Conservation (phyloP, 1,140 invertebrate species). For the Telenomus remus region DNA sequence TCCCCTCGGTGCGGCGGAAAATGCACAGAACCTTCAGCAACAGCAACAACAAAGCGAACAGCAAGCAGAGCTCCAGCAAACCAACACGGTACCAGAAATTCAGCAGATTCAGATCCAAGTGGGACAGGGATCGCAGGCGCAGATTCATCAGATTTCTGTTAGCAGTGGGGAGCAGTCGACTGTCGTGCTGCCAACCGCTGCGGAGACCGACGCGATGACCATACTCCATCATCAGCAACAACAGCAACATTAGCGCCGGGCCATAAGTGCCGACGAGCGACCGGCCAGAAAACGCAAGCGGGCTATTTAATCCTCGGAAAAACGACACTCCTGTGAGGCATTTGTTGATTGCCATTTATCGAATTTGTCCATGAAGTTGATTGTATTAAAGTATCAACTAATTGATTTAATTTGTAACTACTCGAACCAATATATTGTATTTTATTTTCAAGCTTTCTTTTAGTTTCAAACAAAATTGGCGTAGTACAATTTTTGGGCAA, state of each 20-base stretch:
- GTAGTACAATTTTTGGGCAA: too few relatives aligned
- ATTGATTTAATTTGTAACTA: too few relatives aligned
- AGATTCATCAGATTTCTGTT: conserved; percentile 72
- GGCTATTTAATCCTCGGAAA: conserved; percentile 3
- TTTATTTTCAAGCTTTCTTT: too few relatives aligned
- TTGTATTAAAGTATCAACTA: conserved; percentile 7
- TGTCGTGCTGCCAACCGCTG: conserved; percentile 76
- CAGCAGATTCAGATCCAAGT: conserved; percentile 69
- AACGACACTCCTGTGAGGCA: too few relatives aligned
- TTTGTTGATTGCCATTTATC: too few relatives aligned
- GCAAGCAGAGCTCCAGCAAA: conserved; percentile 64
- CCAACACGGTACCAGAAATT: conserved; percentile 44
- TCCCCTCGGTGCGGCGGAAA: conserved; percentile 66
- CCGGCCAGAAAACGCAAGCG: conserved; percentile 18
- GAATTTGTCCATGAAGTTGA: conserved; percentile 7
- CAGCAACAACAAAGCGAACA: conserved; percentile 46
- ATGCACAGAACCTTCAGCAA: conserved; percentile 64
- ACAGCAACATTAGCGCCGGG: conserved; percentile 56
- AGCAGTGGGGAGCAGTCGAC: conserved; percentile 72
- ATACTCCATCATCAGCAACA: conserved; percentile 71
- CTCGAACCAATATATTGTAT: too few relatives aligned
- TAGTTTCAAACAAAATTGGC: too few relatives aligned
- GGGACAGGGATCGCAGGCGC: conserved; percentile 71
- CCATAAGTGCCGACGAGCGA: conserved; percentile 6
- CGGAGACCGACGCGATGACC: conserved; percentile 74